These are phyloP conservation scores for Phenacoccus solenopsis DNA, from an alignment of 1,140 invertebrate genomes.

Conservation along the genomic window DNA sequence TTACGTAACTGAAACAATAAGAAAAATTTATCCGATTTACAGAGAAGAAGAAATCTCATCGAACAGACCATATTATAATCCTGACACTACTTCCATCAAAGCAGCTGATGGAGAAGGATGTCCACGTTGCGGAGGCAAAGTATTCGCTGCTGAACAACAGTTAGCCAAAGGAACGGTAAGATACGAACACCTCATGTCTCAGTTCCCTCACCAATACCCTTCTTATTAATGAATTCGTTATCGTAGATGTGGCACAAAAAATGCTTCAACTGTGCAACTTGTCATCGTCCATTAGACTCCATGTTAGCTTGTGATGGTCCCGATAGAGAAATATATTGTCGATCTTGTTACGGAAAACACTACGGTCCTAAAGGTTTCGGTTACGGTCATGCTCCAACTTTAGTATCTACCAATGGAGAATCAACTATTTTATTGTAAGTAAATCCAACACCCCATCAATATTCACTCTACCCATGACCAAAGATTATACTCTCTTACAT, in stretches of 20 bases:
- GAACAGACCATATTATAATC: conserved; percentile 60
- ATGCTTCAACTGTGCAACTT: conserved; percentile 84
- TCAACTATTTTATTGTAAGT: conserved; percentile 57
- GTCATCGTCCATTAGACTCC: conserved; percentile 87
- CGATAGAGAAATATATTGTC: conserved; percentile 77
- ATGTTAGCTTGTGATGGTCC: conserved; percentile 78
- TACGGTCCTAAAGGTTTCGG: conserved; percentile 86
- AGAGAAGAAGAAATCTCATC: conserved; percentile 70
- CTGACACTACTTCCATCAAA: conserved; percentile 76
- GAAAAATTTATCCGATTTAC: conserved; percentile 21
- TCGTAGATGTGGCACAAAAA: conserved; percentile 83
- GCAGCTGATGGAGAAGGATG: conserved; percentile 78
- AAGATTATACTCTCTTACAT: background rate
- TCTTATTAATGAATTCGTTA: background rate
- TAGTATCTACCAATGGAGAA: conserved; percentile 61
- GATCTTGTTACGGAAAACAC: conserved; percentile 74
- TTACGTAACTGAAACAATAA: background rate
- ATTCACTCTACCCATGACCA: background rate
- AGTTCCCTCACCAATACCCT: conserved; percentile 24
- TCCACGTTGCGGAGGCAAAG: conserved; percentile 80
- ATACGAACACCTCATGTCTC: conserved; percentile 24
- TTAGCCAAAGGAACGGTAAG: conserved; percentile 74
- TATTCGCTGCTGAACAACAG: conserved; percentile 88
- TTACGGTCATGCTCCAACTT: conserved; percentile 71
- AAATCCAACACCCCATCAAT: too few relatives aligned